These are phyloP conservation scores for Micromussa lordhowensis DNA, from an alignment of 92 coral and sea anemone species.

Conservation along the genomic window DNA sequence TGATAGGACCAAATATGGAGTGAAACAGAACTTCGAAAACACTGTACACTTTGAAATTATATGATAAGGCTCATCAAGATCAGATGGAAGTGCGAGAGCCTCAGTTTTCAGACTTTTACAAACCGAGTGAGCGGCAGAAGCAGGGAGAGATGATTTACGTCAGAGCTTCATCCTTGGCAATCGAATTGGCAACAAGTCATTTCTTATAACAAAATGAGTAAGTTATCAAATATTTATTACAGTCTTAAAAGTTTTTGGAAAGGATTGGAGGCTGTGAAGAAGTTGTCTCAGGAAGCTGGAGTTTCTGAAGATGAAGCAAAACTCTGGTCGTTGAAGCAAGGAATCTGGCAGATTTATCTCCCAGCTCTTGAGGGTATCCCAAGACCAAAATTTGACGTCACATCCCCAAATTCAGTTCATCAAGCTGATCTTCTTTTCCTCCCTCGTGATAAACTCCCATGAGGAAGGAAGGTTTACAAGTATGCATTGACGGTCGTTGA, in stretches of 20 bases:
- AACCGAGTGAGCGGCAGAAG: background rate
- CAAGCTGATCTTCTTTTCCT: slow-evolving; percentile 1
- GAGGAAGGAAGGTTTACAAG: background rate
- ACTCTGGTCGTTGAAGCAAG: background rate
- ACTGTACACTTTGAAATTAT: background rate
- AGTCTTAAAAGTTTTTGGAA: background rate
- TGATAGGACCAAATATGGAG: background rate
- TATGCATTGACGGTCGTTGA: background rate
- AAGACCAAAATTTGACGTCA: background rate
- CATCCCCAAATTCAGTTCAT: background rate
- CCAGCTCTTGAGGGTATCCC: background rate
- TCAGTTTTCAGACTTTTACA: background rate
- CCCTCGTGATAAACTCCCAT: background rate
- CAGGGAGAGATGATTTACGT: background rate
- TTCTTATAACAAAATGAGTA: background rate
- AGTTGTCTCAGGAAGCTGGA: background rate
- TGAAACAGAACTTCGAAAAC: background rate
- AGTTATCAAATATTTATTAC: background rate
- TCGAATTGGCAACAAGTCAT: background rate
- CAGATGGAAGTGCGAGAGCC: background rate
- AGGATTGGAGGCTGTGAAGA: background rate
- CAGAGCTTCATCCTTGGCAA: background rate
- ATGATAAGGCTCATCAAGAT: background rate
- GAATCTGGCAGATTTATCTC: background rate
- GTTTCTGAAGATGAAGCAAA: background rate